A percentile compares a stretch with the other conserved stretches of the same genome.
phyloP scores from a whole-genome alignment of 2,888 invertebrate species.

The Chirona hameri region DNA sequence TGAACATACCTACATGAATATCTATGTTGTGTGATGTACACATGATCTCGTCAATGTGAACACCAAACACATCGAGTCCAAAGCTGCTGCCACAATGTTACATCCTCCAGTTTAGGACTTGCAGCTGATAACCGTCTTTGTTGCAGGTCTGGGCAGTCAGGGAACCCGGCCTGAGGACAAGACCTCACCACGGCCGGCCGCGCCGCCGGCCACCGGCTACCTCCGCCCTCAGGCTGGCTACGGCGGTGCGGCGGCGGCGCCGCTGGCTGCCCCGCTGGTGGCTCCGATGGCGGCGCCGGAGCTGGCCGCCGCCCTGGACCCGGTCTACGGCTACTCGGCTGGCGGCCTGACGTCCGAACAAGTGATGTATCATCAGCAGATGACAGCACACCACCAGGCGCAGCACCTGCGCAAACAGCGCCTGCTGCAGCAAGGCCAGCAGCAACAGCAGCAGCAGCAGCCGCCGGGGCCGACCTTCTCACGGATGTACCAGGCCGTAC shows the following conservation, averaged over 20 bases:
- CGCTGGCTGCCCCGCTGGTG: background rate
- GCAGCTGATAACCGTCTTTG: too few species aligned
- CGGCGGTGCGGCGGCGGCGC: background rate
- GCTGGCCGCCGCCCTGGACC: background rate
- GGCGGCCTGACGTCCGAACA: conserved; percentile 1
- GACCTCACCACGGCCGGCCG: background rate
- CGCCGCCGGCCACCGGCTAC: background rate
- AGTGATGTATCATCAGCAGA: conserved; percentile 22
- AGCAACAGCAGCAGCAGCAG: background rate
- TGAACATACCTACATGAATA: too few species aligned
- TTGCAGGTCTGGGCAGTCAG: conserved; percentile 2
- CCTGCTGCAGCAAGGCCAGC: conserved; percentile 12
- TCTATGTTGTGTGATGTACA: too few species aligned
- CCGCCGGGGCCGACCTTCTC: background rate
- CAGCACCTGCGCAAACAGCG: conserved; percentile 23
- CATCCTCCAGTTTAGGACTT: too few species aligned
- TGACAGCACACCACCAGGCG: conserved; percentile 14
- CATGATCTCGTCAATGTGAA: too few species aligned
- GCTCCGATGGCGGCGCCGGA: background rate
- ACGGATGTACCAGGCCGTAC: background rate
- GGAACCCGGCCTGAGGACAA: background rate
- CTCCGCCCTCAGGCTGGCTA: background rate
- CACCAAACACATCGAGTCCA: too few species aligned
- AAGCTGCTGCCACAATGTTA: too few species aligned
- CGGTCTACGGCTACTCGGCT: background rate